These are phyloP conservation scores for Syrista parreyssii DNA, from an alignment of 2,888 invertebrate genomes.

Conservation along the genomic window DNA sequence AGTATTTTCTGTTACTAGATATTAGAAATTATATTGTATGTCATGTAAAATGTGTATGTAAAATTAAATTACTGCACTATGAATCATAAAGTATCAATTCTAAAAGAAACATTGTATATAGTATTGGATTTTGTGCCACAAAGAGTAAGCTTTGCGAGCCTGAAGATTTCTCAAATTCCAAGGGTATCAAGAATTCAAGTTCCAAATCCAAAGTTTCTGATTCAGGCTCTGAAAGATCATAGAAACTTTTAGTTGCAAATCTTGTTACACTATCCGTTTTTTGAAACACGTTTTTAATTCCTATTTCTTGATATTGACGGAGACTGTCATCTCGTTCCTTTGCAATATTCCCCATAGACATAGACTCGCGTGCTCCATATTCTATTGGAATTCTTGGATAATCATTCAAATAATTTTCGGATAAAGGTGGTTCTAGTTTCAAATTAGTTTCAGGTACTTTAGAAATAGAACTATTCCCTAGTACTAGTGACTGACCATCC, in stretches of 20 bases:
- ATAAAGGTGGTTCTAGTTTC: conserved; percentile 5
- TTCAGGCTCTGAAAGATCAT: conserved; percentile 15
- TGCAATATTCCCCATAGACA: conserved; percentile 18
- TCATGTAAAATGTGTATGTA: neutral
- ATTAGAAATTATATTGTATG: neutral
- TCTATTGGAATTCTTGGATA: conserved; percentile 12
- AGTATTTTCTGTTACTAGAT: neutral
- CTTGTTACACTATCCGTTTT: conserved; percentile 4
- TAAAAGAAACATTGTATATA: neutral
- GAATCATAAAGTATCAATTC: neutral
- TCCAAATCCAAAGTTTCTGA: neutral
- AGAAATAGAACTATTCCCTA: neutral
- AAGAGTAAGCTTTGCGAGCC: conserved; percentile 3
- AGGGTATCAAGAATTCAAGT: conserved; percentile 33
- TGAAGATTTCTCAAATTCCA: conserved; percentile 15
- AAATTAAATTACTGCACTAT: neutral
- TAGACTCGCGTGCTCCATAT: neutral
- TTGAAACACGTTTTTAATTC: conserved; percentile 9
- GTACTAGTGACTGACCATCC: neutral
- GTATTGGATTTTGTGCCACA: conserved; percentile 4
- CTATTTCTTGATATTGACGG: conserved; percentile 38
- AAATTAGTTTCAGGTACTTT: conserved; percentile 6
- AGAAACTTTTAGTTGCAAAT: conserved; percentile 22
- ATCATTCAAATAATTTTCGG: conserved; percentile 21
- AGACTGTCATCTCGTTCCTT: conserved; percentile 30